Evolutionary conservation across 1,140 invertebrate genomes (phyloP), one percentile per base, ranked within the genome.

Genomic region (Sinella curviseta): DNA sequence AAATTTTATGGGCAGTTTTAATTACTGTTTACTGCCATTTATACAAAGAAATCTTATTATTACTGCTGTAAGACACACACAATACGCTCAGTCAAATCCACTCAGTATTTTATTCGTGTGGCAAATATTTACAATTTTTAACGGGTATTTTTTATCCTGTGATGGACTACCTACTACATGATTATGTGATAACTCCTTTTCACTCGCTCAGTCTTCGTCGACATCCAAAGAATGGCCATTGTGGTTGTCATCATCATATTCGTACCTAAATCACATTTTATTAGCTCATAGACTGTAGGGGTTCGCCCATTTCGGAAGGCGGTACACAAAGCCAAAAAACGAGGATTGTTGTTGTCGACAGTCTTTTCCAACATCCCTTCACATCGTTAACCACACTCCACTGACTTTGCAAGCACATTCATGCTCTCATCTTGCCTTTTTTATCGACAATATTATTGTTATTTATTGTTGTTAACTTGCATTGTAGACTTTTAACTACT

Each of bases 211-310:
- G n/a, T n/a, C n/a, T n/a, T n/a, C n/a, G 39, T 48, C 39, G 20
- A 48, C 39, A n/a, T n/a, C n/a, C n/a, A n/a, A n/a, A n/a, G n/a
- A n/a, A n/a, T 48, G 39, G 39, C 39, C 39, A 48, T 48, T 70
- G 65, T 33, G 26, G 65, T 33, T 70, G 65, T 70, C 65, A 70
- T 70, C 65, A 70, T 70, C 31, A 8, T 70, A 70, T 33, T 36
- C 74, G 36, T n/a, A 75, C 39, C 74, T 80, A 82, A 82, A 82
- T 82, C 81, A 82, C 76, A 74, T 82, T 82, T 82, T 82, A 82
- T 82, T 82, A 82, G 79, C 77, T 79, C 12, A 36, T 30, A 39
- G 60, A 74, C 79, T 12, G 77, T 78, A 33, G 79, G 79, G 81
- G 79, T 75, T 82, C 81, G 81, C 76, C 77, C 79, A 82, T 77